These are phyloP conservation scores for Pipistrellus pygmaeus DNA, from an alignment of 2,797 vertebrate genomes.

Conservation along the genomic window DNA sequence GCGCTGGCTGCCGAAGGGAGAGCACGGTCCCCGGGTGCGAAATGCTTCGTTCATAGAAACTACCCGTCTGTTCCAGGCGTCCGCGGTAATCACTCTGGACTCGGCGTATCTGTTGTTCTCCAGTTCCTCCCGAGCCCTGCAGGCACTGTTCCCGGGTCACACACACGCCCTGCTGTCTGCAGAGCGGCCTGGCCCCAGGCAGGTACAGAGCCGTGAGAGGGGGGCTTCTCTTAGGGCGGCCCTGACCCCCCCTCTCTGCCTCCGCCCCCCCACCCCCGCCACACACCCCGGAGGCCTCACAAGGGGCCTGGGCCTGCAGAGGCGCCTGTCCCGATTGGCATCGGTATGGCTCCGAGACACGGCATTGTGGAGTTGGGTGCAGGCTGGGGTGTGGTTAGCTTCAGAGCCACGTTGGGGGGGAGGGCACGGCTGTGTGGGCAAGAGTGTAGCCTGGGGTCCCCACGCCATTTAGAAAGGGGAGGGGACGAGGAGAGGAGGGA, in stretches of 20 bases:
- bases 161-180: not conserved
- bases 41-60: constrained; percentile 33
- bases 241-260: not conserved
- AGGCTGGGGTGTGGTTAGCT: not conserved
- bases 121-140: not conserved
- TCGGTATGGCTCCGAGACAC: not conserved
- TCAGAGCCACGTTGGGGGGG: not conserved
- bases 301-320: not conserved
- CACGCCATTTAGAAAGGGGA: not conserved
- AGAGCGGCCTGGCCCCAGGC: not conserved
- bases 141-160: not conserved
- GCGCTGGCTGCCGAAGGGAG: not conserved
- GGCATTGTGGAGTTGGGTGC: not conserved
- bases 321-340: not conserved
- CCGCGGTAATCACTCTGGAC: not conserved
- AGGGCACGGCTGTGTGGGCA: not conserved
- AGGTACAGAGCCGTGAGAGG: not conserved
- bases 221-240: not conserved
- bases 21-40: not conserved
- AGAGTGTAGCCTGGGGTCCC: not conserved
- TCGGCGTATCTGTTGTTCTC: rapidly evolving
- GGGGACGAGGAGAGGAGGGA: not conserved
- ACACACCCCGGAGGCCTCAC: not conserved
- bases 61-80: not conserved
- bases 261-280: not conserved